Percentiles rank a stretch among this genome's conserved stretches.
Evolutionary conservation across 2,888 invertebrate species (phyloP).

Genomic region (Oscheius sp.): DNA sequence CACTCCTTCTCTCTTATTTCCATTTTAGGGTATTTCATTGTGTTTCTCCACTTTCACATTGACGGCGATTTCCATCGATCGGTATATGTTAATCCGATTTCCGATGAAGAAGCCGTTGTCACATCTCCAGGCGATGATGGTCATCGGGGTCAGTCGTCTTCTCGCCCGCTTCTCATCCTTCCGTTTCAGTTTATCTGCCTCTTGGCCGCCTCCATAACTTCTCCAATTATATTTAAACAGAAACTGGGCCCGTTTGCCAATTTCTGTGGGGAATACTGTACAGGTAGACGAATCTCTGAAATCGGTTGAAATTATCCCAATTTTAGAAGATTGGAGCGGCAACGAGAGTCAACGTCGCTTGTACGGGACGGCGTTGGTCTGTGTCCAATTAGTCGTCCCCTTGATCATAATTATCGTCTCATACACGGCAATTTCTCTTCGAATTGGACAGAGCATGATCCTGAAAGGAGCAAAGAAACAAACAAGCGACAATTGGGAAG

Average conservation of each 20-base stretch:
- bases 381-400: constrained; percentile 70
- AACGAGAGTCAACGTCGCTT: constrained; percentile 56
- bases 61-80: constrained; percentile 69
- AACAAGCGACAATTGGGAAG: constrained; percentile 61
- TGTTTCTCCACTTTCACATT: constrained; percentile 70
- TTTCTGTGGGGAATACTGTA: constrained; percentile 68
- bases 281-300: constrained; percentile 36
- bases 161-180: not conserved
- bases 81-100: constrained; percentile 68
- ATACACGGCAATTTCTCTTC: constrained; percentile 69
- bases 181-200: constrained; percentile 58
- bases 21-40: constrained; percentile 61
- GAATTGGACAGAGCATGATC: constrained; percentile 69
- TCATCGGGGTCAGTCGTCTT: constrained; percentile 58
- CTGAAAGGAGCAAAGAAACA: constrained; percentile 66
- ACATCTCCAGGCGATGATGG: constrained; percentile 63
- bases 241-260: constrained; percentile 59
- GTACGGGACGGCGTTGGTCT: constrained; percentile 66
- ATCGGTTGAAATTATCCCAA: not conserved
- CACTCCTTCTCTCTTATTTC: not conserved
- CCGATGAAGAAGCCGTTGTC: constrained; percentile 70
- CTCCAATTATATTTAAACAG: constrained; percentile 68
- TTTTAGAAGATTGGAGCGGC: constrained; percentile 53
- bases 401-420: constrained; percentile 69
- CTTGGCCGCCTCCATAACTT: constrained; percentile 58